Percentiles rank a stretch among this genome's conserved stretches.
These are phyloP conservation scores for Leucosticte australis DNA, from an alignment of 2,113 vertebrate species.

Conservation along the genomic window DNA sequence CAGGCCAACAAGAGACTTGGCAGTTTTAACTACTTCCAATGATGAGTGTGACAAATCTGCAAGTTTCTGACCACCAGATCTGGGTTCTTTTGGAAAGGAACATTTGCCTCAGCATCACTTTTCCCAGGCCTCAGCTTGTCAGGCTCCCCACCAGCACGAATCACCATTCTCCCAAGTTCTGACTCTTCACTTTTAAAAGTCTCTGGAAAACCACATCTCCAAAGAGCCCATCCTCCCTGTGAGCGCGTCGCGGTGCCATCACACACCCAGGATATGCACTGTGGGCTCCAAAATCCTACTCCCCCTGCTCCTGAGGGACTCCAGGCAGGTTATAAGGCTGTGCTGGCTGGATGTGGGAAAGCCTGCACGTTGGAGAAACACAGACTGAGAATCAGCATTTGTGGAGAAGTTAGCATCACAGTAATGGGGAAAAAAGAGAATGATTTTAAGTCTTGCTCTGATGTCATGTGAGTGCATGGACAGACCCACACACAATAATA, in stretches of 20 bases:
- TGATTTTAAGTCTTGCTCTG: too few relatives aligned
- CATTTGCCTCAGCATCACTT: not conserved
- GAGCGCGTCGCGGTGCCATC: accelerated
- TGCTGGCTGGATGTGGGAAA: accelerated
- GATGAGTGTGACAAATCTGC: not conserved
- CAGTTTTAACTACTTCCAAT: not conserved
- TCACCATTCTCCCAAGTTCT: not conserved
- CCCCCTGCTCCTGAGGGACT: accelerated
- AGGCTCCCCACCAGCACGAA: accelerated
- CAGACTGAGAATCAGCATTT: too few relatives aligned
- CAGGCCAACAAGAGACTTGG: not conserved
- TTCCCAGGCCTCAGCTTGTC: not conserved
- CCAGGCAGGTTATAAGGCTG: accelerated
- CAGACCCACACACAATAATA: not conserved
- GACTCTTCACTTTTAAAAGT: not conserved
- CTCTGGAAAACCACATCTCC: accelerated
- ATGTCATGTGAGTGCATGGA: accelerated
- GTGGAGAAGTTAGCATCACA: not conserved
- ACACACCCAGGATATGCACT: accelerated
- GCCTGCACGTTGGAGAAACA: accelerated
- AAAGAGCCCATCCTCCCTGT: not conserved
- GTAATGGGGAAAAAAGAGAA: accelerated
- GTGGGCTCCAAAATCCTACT: not conserved
- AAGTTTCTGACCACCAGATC: not conserved
- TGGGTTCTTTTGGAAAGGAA: not conserved